phyloP scores from a whole-genome alignment of 23 tunicate genomes.

The Oikopleura albicans region DNA sequence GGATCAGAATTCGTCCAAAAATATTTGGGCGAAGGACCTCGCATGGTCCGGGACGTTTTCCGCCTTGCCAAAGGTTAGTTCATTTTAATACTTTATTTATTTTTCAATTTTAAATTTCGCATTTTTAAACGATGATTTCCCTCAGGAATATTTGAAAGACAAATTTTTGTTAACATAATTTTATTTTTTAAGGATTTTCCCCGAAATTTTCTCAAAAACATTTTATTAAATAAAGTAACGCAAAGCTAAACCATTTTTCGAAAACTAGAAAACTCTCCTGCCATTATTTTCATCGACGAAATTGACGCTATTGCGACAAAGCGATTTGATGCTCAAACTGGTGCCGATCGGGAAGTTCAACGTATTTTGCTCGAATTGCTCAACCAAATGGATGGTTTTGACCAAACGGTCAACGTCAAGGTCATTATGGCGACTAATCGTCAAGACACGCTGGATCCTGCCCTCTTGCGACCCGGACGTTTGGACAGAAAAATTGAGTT shows the following conservation, averaged over 20 bases:
- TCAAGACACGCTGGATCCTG: conserved; percentile 90
- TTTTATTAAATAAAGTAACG: too few species aligned
- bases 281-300: conserved; percentile 91
- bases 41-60: conserved; percentile 97
- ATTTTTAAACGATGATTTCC: neutral
- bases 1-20: conserved; percentile 97
- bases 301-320: conserved; percentile 97
- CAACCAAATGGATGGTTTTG: conserved; percentile 97
- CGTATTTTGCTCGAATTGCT: conserved; percentile 77
- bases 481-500: conserved; percentile 87
- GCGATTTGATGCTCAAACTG: conserved; percentile 95
- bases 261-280: conserved; percentile 92
- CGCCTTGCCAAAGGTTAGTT: conserved; percentile 37
- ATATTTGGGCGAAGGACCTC: conserved; percentile 90
- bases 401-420: conserved; percentile 95
- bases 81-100: too few species aligned
- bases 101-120: neutral
- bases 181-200: conserved; percentile 35
- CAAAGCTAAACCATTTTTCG: too few species aligned
- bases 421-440: conserved; percentile 97
- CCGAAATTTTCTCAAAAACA: too few species aligned
- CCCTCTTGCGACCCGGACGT: conserved; percentile 87
- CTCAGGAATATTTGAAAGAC: neutral
- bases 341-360: conserved; percentile 98
- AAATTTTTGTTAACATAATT: neutral